Conservation (phyloP, 2,797 vertebrate genomes). For the Sciurus carolinensis region DNA sequence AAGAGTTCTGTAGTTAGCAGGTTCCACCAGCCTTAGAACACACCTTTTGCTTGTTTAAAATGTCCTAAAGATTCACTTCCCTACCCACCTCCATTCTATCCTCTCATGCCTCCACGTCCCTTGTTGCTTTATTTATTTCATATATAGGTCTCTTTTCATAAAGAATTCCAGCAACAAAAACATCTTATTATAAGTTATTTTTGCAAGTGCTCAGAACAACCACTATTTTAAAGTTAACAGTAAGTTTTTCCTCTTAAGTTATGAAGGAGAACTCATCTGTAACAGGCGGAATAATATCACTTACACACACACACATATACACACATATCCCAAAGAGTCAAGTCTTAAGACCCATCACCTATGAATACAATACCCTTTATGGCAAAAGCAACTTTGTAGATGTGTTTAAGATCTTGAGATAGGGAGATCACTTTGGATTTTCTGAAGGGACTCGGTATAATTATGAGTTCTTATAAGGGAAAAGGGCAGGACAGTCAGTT, state of each 20-base stretch:
- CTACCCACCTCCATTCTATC: neutral
- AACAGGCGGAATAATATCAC: neutral
- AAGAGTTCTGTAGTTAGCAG: neutral
- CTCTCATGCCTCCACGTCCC: no score
- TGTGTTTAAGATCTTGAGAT: neutral
- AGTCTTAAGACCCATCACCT: neutral
- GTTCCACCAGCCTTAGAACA: neutral
- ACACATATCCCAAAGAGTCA: neutral
- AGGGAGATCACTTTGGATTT: neutral
- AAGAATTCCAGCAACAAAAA: conserved; percentile 52
- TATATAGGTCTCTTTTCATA: neutral
- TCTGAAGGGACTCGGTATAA: neutral
- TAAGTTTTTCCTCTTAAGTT: neutral
- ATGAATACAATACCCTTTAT: neutral
- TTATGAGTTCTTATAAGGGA: neutral
- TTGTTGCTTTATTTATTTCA: conserved; percentile 4
- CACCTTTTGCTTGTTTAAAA: neutral
- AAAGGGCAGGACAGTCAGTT: neutral
- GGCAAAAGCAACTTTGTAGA: neutral
- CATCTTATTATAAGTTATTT: conserved; percentile 10
- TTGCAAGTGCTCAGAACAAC: neutral
- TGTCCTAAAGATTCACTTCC: neutral
- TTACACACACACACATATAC: neutral
- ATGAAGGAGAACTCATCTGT: neutral
- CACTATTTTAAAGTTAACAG: conserved; percentile 23